Percentiles rank a stretch among this genome's conserved stretches.
phyloP scores from a whole-genome alignment of 2,113 vertebrate genomes.

The Halichoeres trimaculatus region DNA sequence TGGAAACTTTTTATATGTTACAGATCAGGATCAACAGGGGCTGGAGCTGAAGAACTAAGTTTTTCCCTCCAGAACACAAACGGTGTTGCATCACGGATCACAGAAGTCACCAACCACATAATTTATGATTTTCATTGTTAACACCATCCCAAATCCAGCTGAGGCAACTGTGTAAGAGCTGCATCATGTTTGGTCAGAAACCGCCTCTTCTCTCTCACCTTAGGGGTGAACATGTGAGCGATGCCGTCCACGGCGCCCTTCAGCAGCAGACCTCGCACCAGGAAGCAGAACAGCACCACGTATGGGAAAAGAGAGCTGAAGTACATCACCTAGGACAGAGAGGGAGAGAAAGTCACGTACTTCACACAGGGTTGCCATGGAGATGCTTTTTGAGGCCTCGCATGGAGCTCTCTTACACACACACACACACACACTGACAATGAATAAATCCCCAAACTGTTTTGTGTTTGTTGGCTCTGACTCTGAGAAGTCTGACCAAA shows the following conservation, averaged over 20 bases:
- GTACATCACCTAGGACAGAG: conserved; percentile 93
- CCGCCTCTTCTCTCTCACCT: conserved; percentile 82
- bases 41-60: not conserved
- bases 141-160: not conserved
- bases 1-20: too few relatives aligned
- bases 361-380: conserved; percentile 65
- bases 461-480: conserved; percentile 43
- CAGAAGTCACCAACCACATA: too few relatives aligned
- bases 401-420: conserved; percentile 14
- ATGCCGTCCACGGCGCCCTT: conserved; percentile 95
- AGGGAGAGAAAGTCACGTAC: conserved; percentile 36
- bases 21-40: too few relatives aligned
- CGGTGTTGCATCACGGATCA: too few relatives aligned
- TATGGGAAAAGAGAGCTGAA: conserved; percentile 99
- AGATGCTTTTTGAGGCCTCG: conserved; percentile 51
- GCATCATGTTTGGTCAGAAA: not conserved
- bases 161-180: not conserved
- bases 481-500: conserved; percentile 46
- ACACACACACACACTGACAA: not conserved
- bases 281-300: conserved; percentile 96
- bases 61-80: too few relatives aligned
- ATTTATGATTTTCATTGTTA: not conserved
- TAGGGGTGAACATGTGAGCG: conserved; percentile 98
- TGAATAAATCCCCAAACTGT: conserved; percentile 33
- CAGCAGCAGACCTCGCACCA: conserved; percentile 92